Evolutionary conservation across 2,888 invertebrate genomes (phyloP), one percentile per base, ranked within the genome.

Genomic region (Aethes cnicana): DNA sequence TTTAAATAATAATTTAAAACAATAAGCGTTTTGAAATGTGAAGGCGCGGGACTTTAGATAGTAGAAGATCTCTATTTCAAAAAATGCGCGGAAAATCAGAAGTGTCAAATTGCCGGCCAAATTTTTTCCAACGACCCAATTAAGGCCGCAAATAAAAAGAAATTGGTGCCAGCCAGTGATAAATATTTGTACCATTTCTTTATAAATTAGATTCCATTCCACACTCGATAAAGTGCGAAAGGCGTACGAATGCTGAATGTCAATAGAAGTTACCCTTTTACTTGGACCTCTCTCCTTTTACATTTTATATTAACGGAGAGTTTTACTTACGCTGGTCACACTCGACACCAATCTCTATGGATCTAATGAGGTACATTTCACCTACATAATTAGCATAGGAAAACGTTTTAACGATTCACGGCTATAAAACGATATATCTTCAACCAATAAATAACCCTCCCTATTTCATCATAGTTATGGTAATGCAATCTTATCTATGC

Each of bases 331-430:
- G 9, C 25, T 46, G 9, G 33, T 26, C 14, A 1, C 3, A 12
- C 4, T 7, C 18, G 50, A 17, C 37, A 39, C 18, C 30, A 37
- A 25, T 37, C 43, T 42, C 14, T 33, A 26, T 11, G 16, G 18
- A 7, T 32, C 39, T 52, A 52, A 52, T 52, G 52, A 52, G 46
- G 44, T 9, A 50, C 50, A 50, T 50, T 50, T 50, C 50, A 50
- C 43, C 36, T 50, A 50, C 9, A 37, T 50, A 50, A 50, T 50
- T 50, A 50, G 43, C 50, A 50, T 44, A 50, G 43, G 43, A 43
- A 50, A 50, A 50, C 18, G 52, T 39, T 46, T 32, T 33, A 28
- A 26, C 11, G 28, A 42, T 42, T 36, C n/a, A 18, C 12, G 32
- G 37, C 32, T 46, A 44, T 44, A 21, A 32, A 37, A 50, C 25